phyloP scores from a whole-genome alignment of 2,113 vertebrate genomes.

The Shinisaurus crocodilurus region DNA sequence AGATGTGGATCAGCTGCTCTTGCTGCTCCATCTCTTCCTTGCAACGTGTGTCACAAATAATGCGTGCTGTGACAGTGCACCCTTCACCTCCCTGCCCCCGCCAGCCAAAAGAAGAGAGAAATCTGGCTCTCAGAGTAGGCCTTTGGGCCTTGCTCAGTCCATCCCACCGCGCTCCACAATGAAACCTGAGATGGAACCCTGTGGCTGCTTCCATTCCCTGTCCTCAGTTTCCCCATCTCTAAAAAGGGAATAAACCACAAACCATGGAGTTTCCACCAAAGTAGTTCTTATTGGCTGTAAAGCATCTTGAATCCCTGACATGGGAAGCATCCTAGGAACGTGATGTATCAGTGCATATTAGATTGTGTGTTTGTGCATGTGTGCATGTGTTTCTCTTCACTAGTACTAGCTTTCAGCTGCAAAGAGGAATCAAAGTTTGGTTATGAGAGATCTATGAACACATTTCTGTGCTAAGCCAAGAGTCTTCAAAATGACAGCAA shows the following conservation, averaged over 20 bases:
- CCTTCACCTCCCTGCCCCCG: background rate
- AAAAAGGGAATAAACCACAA: background rate
- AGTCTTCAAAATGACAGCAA: conserved; percentile 36
- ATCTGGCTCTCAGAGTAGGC: background rate
- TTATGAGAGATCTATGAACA: conserved; percentile 55
- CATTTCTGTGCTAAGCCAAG: conserved; percentile 46
- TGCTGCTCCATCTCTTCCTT: background rate
- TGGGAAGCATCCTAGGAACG: background rate
- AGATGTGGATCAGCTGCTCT: background rate
- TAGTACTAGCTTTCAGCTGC: conserved; percentile 43
- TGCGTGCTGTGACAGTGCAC: background rate
- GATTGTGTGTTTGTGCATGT: background rate
- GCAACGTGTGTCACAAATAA: background rate
- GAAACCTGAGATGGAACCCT: background rate
- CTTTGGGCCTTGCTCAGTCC: background rate
- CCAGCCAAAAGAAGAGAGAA: background rate
- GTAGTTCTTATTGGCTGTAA: background rate
- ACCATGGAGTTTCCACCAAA: background rate
- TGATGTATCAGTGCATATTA: background rate
- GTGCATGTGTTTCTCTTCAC: conserved; percentile 51
- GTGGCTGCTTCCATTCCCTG: background rate
- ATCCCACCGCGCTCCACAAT: background rate
- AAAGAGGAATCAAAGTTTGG: conserved; percentile 35
- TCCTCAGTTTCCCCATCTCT: background rate
- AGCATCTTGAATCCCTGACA: background rate